These are phyloP conservation scores for Eurosta solidaginis DNA, from an alignment of 1,140 invertebrate species.

Conservation along the genomic window DNA sequence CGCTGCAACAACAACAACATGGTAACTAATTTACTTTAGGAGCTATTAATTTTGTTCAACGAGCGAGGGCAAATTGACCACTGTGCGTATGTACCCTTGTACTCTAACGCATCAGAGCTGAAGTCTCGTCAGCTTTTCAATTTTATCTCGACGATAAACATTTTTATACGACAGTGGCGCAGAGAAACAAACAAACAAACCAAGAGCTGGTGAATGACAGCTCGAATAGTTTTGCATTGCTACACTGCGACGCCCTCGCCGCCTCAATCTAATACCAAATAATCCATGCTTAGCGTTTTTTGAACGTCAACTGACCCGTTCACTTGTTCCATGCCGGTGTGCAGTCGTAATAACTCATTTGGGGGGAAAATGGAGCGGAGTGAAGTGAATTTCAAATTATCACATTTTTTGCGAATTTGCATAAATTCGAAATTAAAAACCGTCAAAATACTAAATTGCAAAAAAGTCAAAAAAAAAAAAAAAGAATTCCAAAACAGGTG, in stretches of 20 bases:
- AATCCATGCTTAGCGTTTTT: background rate
- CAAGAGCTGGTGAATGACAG: background rate
- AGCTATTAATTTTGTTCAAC: too few species aligned
- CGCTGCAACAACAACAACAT: too few species aligned
- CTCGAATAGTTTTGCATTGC: background rate
- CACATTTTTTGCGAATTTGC: slow-evolving; percentile 31
- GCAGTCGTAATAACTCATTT: background rate
- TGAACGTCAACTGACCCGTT: background rate
- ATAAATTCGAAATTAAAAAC: slow-evolving; percentile 35
- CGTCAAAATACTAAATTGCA: slow-evolving; percentile 29
- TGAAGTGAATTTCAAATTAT: background rate
- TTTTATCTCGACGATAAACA: background rate
- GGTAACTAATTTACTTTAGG: too few species aligned
- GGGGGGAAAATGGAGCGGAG: background rate
- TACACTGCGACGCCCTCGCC: background rate
- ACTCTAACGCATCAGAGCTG: background rate
- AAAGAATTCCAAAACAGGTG: slow-evolving; percentile 1
- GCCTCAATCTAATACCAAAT: background rate
- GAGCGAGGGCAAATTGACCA: background rate
- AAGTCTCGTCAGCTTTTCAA: background rate
- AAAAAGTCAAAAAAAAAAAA: background rate
- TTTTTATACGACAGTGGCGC: background rate
- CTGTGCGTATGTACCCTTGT: background rate
- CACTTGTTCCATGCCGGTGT: background rate
- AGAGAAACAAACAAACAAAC: background rate